Evolutionary conservation across 2,888 invertebrate species (phyloP).

Genomic region (Cosmorhoe ocellata): DNA sequence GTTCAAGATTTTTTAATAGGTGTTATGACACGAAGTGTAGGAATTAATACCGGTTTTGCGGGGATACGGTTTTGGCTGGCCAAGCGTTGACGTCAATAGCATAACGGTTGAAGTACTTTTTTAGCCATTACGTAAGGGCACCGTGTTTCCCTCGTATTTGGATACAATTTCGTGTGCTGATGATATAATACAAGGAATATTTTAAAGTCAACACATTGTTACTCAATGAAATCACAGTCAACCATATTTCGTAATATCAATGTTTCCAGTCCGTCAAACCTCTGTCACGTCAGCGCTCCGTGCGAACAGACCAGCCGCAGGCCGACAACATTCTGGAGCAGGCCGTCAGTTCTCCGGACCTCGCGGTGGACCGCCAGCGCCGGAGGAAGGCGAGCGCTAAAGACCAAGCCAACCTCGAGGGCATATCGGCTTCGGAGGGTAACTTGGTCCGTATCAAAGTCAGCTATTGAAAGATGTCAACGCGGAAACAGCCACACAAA

Average conservation of each 20-base stretch:
- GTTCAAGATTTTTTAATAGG: neutral
- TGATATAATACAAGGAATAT: too few species aligned
- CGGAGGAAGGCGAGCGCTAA: constrained; percentile 18
- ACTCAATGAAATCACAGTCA: too few species aligned
- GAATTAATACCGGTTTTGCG: neutral
- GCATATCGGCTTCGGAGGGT: constrained; percentile 51
- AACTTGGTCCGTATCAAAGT: constrained; percentile 38
- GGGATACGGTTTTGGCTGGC: too few species aligned
- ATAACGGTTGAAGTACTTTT: too few species aligned
- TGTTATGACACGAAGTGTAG: too few species aligned
- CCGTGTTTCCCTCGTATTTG: too few species aligned
- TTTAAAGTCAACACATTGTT: too few species aligned
- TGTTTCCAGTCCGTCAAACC: constrained; percentile 41
- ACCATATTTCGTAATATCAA: neutral
- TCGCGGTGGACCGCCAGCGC: constrained; percentile 23
- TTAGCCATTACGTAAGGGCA: too few species aligned
- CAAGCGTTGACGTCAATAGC: too few species aligned
- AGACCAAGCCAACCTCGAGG: constrained; percentile 31
- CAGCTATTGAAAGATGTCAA: too few species aligned
- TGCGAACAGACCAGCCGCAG: constrained; percentile 27
- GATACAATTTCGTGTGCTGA: too few species aligned
- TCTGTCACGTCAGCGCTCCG: constrained; percentile 36
- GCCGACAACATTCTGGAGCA: constrained; percentile 39
- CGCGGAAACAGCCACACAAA: too few species aligned
- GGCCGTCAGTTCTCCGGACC: constrained; percentile 47